Base-by-base conservation (phyloP, 2,113 vertebrate species). In the Rafetus swinhoei region DNA sequence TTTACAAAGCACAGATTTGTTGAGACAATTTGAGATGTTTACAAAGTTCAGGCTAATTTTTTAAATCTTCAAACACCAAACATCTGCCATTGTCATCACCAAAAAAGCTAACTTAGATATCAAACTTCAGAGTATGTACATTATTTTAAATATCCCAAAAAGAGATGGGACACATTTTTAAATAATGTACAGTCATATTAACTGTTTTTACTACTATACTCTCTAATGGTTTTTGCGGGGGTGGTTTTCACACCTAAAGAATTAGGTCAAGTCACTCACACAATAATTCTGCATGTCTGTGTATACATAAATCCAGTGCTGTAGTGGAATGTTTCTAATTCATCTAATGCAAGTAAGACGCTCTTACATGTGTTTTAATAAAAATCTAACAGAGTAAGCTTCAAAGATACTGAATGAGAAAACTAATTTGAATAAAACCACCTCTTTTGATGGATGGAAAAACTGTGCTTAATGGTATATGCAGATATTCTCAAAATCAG, bases 101-200 rank as follows among this genome's bases (percentile, higher is more conserved):
- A 82, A 92, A 96, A 96, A 86, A 93, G n/a, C 5, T 84, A 79
- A 95, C 84, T 96, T 95, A 84, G 80, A 77, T 94, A 88, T 32
- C 22, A 55, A 74, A 82, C 82, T 94, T 94, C 83, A 85, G 62
- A 92, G 81, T 57, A 21, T 15, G 7, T 12, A 22, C 69, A 4
- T 92, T 96, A 85, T 89, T 95, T 50, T 90, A 45, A 45, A 45
- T 45, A 45, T 45, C 45, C 45, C 45, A 45, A 45, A 45, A 45
- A 45, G 45, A 45, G 45, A 45, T 45, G 45, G 45, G 45, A 45
- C 45, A 45, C 45, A 45, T 45, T 45, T 86, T 80, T 50, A 59
- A 92, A 52, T 87, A 24, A 89, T 85, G 3, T 81, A 88, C 55
- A 65, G 27, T 19, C 32, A 2, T 57, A 25, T 82, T 84, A 45